phyloP scores from a whole-genome alignment of 2,888 invertebrate species.

The Emesis castigata region DNA sequence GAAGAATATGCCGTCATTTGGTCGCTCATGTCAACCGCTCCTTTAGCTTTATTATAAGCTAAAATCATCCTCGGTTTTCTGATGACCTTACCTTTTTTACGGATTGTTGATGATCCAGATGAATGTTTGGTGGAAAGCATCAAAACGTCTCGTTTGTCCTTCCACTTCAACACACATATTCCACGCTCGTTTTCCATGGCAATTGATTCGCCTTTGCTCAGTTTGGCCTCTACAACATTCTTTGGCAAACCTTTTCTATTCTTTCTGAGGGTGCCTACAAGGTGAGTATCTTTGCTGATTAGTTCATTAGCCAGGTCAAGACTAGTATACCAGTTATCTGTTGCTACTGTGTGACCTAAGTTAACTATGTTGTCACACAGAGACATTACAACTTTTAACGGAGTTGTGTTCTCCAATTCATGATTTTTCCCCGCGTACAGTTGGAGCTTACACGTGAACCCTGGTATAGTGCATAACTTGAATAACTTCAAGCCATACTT shows the following conservation, averaged over 20 bases:
- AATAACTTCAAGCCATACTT: too few relatives aligned
- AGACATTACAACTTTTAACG: too few relatives aligned
- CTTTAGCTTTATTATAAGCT: too few relatives aligned
- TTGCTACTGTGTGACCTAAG: not conserved
- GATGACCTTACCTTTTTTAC: too few relatives aligned
- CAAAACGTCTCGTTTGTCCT: not conserved
- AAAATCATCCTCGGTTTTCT: too few relatives aligned
- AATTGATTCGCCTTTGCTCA: not conserved
- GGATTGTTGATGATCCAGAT: not conserved
- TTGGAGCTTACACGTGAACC: too few relatives aligned
- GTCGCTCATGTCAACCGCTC: not conserved
- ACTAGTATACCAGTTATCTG: constrained; percentile 18
- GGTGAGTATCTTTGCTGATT: constrained; percentile 1
- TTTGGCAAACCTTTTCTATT: constrained; percentile 11
- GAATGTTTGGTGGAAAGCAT: constrained; percentile 10
- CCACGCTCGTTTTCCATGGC: not conserved
- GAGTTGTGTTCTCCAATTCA: too few relatives aligned
- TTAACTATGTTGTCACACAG: too few relatives aligned
- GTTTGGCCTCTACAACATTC: not conserved
- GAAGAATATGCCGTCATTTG: not conserved
- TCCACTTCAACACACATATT: not conserved
- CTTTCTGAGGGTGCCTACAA: constrained; percentile 9
- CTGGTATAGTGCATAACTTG: too few relatives aligned
- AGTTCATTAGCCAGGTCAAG: not conserved
- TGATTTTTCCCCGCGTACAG: too few relatives aligned